A percentile compares a stretch with the other conserved stretches of the same genome.
phyloP scores from a whole-genome alignment of 1,140 invertebrate genomes.

The Micrasema longulum region DNA sequence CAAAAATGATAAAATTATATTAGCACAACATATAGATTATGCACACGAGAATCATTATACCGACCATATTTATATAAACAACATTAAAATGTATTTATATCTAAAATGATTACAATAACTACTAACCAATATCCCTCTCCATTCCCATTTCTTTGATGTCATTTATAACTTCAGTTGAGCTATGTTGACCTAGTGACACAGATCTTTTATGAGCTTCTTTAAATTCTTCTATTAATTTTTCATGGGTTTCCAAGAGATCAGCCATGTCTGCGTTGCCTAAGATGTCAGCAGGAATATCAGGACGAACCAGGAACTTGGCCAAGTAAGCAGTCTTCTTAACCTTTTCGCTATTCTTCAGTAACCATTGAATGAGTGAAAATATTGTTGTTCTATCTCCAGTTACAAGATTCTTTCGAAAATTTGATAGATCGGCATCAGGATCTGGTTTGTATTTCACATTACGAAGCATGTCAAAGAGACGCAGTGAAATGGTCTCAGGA shows the following conservation, averaged over 20 bases:
- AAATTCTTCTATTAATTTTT: slow-evolving; percentile 84
- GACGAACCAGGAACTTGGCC: slow-evolving; percentile 67
- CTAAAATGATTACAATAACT: slow-evolving; percentile 31
- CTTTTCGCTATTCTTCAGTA: slow-evolving; percentile 77
- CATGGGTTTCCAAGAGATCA: slow-evolving; percentile 80
- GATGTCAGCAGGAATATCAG: slow-evolving; percentile 87
- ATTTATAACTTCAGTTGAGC: slow-evolving; percentile 74
- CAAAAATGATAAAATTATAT: too few species aligned
- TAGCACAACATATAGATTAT: too few species aligned
- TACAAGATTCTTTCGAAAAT: slow-evolving; percentile 78
- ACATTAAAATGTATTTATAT: too few species aligned
- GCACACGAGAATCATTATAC: too few species aligned
- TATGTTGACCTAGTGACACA: slow-evolving; percentile 72
- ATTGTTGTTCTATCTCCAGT: slow-evolving; percentile 81
- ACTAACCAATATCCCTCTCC: slow-evolving; percentile 80
- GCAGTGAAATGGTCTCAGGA: slow-evolving; percentile 61
- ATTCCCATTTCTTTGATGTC: slow-evolving; percentile 89
- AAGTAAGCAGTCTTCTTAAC: slow-evolving; percentile 86
- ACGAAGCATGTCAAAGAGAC: slow-evolving; percentile 64
- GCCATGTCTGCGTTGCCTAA: slow-evolving; percentile 81
- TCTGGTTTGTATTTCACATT: slow-evolving; percentile 67
- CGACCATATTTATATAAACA: too few species aligned
- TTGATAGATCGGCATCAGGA: slow-evolving; percentile 59
- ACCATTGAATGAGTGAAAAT: slow-evolving; percentile 84
- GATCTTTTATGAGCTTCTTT: slow-evolving; percentile 83